Conservation (phyloP, 2,113 vertebrate species). For the Spea multiplicata region DNA sequence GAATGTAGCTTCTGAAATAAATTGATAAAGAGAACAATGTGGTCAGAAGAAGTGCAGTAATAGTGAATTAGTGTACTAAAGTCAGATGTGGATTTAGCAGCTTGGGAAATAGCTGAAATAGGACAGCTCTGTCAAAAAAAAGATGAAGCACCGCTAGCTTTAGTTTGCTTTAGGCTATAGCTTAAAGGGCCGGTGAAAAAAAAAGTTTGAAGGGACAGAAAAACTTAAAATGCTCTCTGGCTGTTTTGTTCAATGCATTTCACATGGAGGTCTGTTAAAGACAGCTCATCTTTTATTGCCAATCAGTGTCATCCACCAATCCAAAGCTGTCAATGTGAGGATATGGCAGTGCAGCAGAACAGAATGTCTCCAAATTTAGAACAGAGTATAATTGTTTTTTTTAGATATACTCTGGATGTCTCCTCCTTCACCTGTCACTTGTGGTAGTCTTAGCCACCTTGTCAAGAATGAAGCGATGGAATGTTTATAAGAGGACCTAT, state of each 20-base stretch:
- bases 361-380: conserved; percentile 48
- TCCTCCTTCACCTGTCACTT: conserved; percentile 43
- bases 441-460: conserved; percentile 32
- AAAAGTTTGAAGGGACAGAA: conserved; percentile 41
- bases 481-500: neutral
- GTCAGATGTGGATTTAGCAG: conserved; percentile 31
- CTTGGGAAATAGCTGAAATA: conserved; percentile 36
- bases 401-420: conserved; percentile 25
- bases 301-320: conserved; percentile 47
- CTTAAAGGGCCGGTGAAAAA: conserved; percentile 35
- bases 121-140: conserved; percentile 41
- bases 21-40: neutral
- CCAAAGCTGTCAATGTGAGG: conserved; percentile 35
- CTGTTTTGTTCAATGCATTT: conserved; percentile 47
- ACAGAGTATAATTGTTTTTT: conserved; percentile 48
- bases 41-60: conserved; percentile 22
- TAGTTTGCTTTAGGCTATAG: conserved; percentile 45
- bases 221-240: conserved; percentile 34
- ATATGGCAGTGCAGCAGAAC: conserved; percentile 40
- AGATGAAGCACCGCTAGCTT: conserved; percentile 45
- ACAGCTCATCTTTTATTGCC: conserved; percentile 47
- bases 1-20: neutral
- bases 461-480: conserved; percentile 13
- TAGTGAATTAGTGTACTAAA: conserved; percentile 10
- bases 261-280: conserved; percentile 43